Percentiles rank a stretch among this genome's conserved stretches.
Evolutionary conservation across 2,113 vertebrate species (phyloP).

Genomic region (Cisticola juncidis): DNA sequence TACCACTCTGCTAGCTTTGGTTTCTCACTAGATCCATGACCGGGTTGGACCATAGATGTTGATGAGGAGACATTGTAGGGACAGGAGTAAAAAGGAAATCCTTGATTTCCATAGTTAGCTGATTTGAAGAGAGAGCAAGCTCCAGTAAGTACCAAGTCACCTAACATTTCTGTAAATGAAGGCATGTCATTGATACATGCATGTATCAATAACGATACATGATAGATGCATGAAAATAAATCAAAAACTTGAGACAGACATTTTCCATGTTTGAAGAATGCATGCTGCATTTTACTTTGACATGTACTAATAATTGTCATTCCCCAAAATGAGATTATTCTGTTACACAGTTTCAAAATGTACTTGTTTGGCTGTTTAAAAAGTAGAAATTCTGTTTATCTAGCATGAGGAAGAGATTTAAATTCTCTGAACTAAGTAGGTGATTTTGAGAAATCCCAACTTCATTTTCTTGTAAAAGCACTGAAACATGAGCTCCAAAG

Average conservation of each 20-base stretch:
- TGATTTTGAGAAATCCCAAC: constrained; percentile 5
- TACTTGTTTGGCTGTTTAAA: neutral
- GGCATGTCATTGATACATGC: neutral
- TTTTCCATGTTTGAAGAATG: neutral
- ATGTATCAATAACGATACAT: no score
- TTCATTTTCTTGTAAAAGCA: neutral
- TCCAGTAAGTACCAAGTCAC: neutral
- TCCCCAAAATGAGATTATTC: neutral
- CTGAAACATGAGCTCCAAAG: neutral
- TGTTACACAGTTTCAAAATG: neutral
- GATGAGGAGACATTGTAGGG: neutral
- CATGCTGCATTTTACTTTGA: neutral
- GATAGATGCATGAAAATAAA: neutral
- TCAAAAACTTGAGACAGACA: neutral
- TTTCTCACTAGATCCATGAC: neutral
- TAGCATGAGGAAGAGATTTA: neutral
- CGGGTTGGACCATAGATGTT: neutral
- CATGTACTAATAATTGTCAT: neutral
- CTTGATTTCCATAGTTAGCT: neutral
- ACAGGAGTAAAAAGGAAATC: neutral
- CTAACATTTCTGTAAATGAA: neutral
- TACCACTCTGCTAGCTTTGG: neutral
- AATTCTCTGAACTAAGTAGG: neutral
- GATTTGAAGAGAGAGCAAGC: neutral
- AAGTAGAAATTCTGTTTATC: neutral